Base-by-base conservation (phyloP, 2,113 vertebrate genomes). In the Osmerus eperlanus region DNA sequence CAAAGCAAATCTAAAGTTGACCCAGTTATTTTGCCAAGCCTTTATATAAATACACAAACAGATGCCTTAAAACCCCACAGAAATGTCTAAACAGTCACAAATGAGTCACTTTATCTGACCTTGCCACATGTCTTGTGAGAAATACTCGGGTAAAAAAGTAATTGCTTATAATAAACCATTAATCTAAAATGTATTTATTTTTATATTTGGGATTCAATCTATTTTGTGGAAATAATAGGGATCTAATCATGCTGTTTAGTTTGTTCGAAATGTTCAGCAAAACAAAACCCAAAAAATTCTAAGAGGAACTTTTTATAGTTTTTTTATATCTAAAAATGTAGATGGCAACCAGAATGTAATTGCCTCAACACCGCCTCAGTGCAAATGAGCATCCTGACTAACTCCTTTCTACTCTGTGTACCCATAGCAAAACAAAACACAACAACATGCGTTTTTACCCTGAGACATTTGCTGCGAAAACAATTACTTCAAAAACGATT, bases 401-500 rank as follows among this genome's bases (percentile, higher is more conserved):
- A 67, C 59, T 68, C 16, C 47, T 68, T 75, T 65, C 71, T 74
- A 23, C 63, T 73, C 56, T 70, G 60, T 78, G 60, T 64, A 71
- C 80, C 70, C 63, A 65, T 58, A 25, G 29, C 68, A 71, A 58
- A 47, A 47, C 78, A 61, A 47, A 81, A 72, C 75, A 18, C 51
- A 73, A 18, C 51, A 71, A 67, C 62, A 78, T 68, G 36, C 74
- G 73, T 66, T 29, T 76, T 79, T 56, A 75, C 63, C 66, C 72
- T 66, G 68, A 81, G 70, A 84, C 78, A 75, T 75, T 32, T 47
- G 69, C 21, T 25, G 51, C 76, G 73, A 60, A 83, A 66, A 81
- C 76, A 78, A 80, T 86, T 83, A 77, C 53, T 74, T 70, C 61
- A 65, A 32, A 83, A 74, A 77, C 67, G 7, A 29, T 76, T 81